A percentile compares a stretch with the other conserved stretches of the same genome.
Conservation (phyloP, 2,113 vertebrate species). For the Okapia johnstoni region DNA sequence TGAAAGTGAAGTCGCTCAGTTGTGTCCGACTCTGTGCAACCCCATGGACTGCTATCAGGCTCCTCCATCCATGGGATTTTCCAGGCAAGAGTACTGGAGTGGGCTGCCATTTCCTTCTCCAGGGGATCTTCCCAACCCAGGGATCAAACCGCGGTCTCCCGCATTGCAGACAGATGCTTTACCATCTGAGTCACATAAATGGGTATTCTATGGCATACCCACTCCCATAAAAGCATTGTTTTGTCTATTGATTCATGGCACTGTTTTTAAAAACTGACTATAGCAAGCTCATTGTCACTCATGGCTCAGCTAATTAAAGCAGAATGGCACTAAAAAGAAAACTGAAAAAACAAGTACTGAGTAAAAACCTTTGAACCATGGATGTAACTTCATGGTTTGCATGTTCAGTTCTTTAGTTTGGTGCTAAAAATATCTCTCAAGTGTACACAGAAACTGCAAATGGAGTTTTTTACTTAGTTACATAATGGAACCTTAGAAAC, state of each 20-base stretch:
- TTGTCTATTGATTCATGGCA: not conserved
- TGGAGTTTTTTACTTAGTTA: not conserved
- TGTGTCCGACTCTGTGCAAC: not conserved
- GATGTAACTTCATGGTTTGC: not conserved
- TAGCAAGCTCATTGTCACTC: not conserved
- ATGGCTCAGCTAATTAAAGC: not conserved
- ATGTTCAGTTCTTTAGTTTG: not conserved
- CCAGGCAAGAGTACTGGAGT: not conserved
- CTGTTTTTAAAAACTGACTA: not conserved
- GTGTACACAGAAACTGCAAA: not conserved
- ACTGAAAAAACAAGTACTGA: not conserved
- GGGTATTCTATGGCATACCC: not conserved
- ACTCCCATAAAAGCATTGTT: not conserved
- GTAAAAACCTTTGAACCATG: not conserved
- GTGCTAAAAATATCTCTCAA: not conserved
- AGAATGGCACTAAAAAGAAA: not conserved
- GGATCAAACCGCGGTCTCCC: accelerated
- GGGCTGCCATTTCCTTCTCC: not conserved
- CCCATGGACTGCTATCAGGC: not conserved
- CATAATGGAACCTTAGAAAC: not conserved
- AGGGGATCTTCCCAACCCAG: not conserved
- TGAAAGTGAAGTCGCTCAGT: not conserved
- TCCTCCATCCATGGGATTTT: not conserved
- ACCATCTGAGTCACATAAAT: not conserved
- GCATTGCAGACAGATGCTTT: not conserved